These are phyloP conservation scores for Anagyrus pseudococci DNA, from an alignment of 2,888 invertebrate genomes.

Conservation along the genomic window DNA sequence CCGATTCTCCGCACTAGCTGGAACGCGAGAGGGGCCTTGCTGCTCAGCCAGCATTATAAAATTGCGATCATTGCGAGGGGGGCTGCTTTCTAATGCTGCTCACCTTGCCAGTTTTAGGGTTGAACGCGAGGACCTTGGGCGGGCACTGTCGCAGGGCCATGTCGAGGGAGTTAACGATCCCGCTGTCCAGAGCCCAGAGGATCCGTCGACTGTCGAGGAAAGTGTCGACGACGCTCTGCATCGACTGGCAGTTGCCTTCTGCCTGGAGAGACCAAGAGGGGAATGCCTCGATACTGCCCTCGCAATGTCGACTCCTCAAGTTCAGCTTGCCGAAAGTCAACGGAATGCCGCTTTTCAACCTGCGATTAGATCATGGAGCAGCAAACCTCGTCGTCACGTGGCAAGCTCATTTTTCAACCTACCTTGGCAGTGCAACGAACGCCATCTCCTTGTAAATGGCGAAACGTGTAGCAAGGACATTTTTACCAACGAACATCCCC, in stretches of 20 bases:
- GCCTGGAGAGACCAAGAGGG: conserved; percentile 75
- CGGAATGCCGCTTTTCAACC: conserved; percentile 69
- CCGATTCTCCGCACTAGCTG: conserved; percentile 61
- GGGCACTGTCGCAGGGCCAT: conserved; percentile 71
- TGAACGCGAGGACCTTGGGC: conserved; percentile 74
- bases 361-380: too few relatives aligned
- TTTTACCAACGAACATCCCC: conserved; percentile 67
- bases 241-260: conserved; percentile 70
- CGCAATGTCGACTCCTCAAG: too few relatives aligned
- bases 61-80: too few relatives aligned
- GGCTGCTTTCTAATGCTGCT: background rate
- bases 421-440: conserved; percentile 67
- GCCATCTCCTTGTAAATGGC: conserved; percentile 68
- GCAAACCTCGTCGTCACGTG: too few relatives aligned
- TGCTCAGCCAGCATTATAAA: too few relatives aligned
- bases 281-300: conserved; percentile 64
- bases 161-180: conserved; percentile 73
- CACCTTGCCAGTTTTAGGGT: conserved; percentile 66
- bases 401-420: too few relatives aligned
- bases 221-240: conserved; percentile 77
- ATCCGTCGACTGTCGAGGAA: conserved; percentile 69
- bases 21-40: too few relatives aligned
- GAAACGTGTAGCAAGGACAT: conserved; percentile 69
- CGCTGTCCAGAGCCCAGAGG: conserved; percentile 77
- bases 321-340: conserved; percentile 67